Percentiles rank a stretch among this genome's conserved stretches.
Evolutionary conservation across 1,140 invertebrate species (phyloP).

Genomic region (Mesaphorura yosii): DNA sequence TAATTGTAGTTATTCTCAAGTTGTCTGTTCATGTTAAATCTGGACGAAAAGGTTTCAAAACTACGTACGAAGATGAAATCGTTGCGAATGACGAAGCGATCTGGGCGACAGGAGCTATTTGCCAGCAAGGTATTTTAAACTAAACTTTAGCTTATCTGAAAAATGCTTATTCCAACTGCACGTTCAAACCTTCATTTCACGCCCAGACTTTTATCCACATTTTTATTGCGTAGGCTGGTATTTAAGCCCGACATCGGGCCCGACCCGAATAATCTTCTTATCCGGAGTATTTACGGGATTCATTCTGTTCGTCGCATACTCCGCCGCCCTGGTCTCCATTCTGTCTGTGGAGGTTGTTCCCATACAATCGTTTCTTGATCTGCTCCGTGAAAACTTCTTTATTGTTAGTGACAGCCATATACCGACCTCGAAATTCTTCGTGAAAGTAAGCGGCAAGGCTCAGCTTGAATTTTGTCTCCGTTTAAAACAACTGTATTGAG

Average conservation of each 20-base stretch:
- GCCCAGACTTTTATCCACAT: too few relatives aligned
- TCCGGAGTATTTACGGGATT: slow-evolving; percentile 12
- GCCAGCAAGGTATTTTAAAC: slow-evolving; percentile 29
- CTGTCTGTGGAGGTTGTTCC: slow-evolving; percentile 24
- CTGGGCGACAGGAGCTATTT: slow-evolving; percentile 9
- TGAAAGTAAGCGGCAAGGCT: slow-evolving; percentile 14
- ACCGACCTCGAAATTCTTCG: slow-evolving; percentile 12
- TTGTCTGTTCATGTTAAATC: neutral
- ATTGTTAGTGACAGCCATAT: slow-evolving; percentile 18
- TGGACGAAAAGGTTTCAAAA: neutral
- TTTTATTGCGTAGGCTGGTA: slow-evolving; percentile 30
- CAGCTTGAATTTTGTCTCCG: neutral
- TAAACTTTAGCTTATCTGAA: too few relatives aligned
- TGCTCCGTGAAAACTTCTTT: slow-evolving; percentile 14
- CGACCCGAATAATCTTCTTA: slow-evolving; percentile 18
- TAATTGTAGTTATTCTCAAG: slow-evolving; percentile 6
- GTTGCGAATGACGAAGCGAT: slow-evolving; percentile 10
- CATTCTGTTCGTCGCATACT: slow-evolving; percentile 19
- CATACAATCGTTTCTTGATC: slow-evolving; percentile 13
- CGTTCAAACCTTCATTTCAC: too few relatives aligned
- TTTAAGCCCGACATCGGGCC: slow-evolving; percentile 8
- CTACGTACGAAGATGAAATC: slow-evolving; percentile 4
- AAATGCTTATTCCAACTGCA: too few relatives aligned
- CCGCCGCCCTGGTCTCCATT: slow-evolving; percentile 22
- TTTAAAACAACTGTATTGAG: neutral